These are phyloP conservation scores for Bufo gargarizans DNA, from an alignment of 2,113 vertebrate genomes.

Conservation along the genomic window DNA sequence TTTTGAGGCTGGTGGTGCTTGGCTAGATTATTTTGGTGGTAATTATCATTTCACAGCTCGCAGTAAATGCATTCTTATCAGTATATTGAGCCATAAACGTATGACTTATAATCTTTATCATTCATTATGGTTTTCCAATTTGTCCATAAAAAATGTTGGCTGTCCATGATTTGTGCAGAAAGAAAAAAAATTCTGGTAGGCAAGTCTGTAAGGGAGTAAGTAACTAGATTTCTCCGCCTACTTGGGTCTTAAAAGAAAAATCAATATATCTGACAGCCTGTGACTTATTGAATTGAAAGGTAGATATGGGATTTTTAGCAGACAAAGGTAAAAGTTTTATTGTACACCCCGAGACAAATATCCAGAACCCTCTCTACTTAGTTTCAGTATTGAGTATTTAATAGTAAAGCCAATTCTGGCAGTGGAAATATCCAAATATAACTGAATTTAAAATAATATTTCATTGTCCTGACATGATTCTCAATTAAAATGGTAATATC, in stretches of 20 bases:
- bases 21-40: no score
- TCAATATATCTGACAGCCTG: background rate
- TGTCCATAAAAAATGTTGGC: no score
- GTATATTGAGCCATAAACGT: no score
- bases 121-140: no score
- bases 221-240: background rate
- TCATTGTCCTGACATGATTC: background rate
- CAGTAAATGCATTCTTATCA: no score
- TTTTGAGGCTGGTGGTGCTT: no score
- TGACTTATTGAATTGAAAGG: background rate
- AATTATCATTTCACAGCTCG: no score
- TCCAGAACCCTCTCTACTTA: accelerated
- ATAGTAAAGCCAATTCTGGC: background rate
- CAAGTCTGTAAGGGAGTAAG: background rate
- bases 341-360: background rate
- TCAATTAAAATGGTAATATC: background rate
- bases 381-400: background rate
- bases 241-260: background rate
- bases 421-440: background rate
- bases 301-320: no score
- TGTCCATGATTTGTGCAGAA: no score
- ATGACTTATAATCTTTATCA: no score
- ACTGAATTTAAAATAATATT: background rate
- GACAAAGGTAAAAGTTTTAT: background rate
- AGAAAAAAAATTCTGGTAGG: no score